Evolutionary conservation across 1,140 invertebrate genomes (phyloP), one percentile per base, ranked within the genome.

Genomic region (Sinella curviseta): DNA sequence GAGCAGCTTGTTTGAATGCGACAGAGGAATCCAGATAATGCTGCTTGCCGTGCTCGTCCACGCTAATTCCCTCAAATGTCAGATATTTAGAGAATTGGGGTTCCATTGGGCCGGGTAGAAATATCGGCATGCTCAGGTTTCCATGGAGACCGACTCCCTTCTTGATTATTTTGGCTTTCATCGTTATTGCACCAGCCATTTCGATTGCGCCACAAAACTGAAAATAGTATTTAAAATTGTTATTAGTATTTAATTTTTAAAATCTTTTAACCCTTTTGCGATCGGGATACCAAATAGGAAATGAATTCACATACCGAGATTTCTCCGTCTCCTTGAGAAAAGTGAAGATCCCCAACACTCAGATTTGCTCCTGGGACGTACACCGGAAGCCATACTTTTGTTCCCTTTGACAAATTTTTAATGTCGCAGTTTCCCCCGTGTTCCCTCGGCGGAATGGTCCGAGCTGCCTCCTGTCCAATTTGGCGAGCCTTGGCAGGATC

Each of bases 181-280:
- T 24, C 20, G 81, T 82, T 24, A 80, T 17, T n/a, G 36, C 79
- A 20, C 81, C 81, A 31, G 4, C 33, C 79, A 80, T 82, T 80
- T 82, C 81, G 35, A 82, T 82, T 12, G 73, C 79, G 33, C 81
- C 81, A 36, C 81, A 82, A 73, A 80, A 80, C 80, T 81, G 39
- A 67, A 60, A 70, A 24, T 30, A 30, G 14, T 4, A 75, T 39
- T 12, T 8, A 48, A 12, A 20, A 12, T 34, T n/a, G 48, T 26
- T 55, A 35, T 16, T 8, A 48, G n/a, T 77, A 12, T 30, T 16
- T 28, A 16, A 17, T 60, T 8, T 60, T 30, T 54, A n/a, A 54
- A 48, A 39, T 76, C 28, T 12, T 76, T 30, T 26, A 55, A 16
- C 8, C 33, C 8, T 60, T 30, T 54, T 36, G 28, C 16, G 39